phyloP scores from a whole-genome alignment of 2,888 invertebrate species.

The Falcaria lacertinaria region DNA sequence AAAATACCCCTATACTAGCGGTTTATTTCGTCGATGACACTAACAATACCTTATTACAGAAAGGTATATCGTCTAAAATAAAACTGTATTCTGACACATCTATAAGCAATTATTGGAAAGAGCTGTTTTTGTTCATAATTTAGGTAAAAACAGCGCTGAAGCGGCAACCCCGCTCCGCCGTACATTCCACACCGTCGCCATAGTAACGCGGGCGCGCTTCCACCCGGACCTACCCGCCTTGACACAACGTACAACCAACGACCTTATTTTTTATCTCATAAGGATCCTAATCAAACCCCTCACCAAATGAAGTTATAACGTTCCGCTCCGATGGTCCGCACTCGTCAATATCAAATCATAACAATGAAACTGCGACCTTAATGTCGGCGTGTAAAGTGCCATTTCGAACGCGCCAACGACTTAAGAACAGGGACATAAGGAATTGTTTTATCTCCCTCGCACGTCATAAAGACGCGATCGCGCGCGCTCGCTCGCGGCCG shows the following conservation, averaged over 20 bases:
- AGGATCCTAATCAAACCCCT: conserved; percentile 53
- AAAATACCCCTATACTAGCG: too few relatives aligned
- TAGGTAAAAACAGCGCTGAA: conserved; percentile 59
- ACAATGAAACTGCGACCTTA: conserved; percentile 77
- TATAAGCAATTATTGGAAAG: conserved; percentile 38
- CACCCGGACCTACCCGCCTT: conserved; percentile 41
- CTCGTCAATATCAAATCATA: conserved; percentile 66
- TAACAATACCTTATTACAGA: too few relatives aligned
- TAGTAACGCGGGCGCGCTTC: conserved; percentile 70
- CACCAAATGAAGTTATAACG: conserved; percentile 72
- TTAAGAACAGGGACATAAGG: conserved; percentile 78
- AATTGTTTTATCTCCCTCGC: conserved; percentile 77
- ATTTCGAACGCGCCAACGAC: conserved; percentile 65
- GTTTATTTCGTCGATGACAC: not conserved
- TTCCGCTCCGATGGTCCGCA: conserved; percentile 65
- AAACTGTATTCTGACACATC: conserved; percentile 12
- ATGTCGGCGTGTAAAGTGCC: conserved; percentile 64
- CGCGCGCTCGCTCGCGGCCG: conserved; percentile 54
- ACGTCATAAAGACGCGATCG: conserved; percentile 69
- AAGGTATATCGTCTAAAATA: too few relatives aligned
- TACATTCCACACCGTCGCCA: conserved; percentile 78
- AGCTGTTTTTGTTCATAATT: conserved; percentile 54
- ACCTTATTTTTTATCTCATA: conserved; percentile 51
- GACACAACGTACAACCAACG: conserved; percentile 52
- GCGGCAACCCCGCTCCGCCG: conserved; percentile 50